A percentile compares a stretch with the other conserved stretches of the same genome.
These are phyloP conservation scores for Pandemis heparana DNA, from an alignment of 2,888 invertebrate species.

Conservation along the genomic window DNA sequence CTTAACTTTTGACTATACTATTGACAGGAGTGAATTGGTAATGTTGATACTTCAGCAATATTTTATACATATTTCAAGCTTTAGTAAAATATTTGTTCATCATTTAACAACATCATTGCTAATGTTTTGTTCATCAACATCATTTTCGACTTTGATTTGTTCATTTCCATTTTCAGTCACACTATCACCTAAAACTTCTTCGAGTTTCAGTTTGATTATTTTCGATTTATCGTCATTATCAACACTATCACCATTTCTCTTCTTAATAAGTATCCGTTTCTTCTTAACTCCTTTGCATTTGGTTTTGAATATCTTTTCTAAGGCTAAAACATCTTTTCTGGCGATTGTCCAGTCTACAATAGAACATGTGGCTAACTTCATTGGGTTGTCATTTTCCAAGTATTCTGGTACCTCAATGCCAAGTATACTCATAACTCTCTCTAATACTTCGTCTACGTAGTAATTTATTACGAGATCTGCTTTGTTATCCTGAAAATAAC, in stretches of 20 bases:
- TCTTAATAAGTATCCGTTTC: constrained; percentile 71
- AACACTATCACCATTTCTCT: constrained; percentile 55
- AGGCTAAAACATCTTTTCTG: constrained; percentile 83
- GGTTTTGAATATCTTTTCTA: constrained; percentile 86
- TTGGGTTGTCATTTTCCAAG: constrained; percentile 87
- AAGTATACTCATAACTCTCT: constrained; percentile 90
- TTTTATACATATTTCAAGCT: too few relatives aligned
- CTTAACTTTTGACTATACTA: too few relatives aligned
- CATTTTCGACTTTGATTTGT: constrained; percentile 31
- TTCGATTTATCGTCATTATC: constrained; percentile 61
- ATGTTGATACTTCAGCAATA: neutral
- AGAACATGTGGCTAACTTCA: constrained; percentile 77
- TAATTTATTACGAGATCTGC: constrained; percentile 95
- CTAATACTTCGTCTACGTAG: constrained; percentile 94
- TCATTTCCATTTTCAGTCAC: constrained; percentile 45
- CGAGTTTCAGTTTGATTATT: constrained; percentile 66
- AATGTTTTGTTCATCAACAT: neutral
- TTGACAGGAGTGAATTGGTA: neutral
- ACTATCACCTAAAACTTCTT: constrained; percentile 49
- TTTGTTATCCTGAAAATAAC: constrained; percentile 90
- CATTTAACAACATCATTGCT: constrained; percentile 2
- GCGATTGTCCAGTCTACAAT: constrained; percentile 91
- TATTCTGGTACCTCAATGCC: constrained; percentile 91
- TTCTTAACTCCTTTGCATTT: constrained; percentile 82
- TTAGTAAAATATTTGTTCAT: neutral